Base-by-base conservation (phyloP, 1,140 invertebrate genomes). In the Hydropsyche tenuis region DNA sequence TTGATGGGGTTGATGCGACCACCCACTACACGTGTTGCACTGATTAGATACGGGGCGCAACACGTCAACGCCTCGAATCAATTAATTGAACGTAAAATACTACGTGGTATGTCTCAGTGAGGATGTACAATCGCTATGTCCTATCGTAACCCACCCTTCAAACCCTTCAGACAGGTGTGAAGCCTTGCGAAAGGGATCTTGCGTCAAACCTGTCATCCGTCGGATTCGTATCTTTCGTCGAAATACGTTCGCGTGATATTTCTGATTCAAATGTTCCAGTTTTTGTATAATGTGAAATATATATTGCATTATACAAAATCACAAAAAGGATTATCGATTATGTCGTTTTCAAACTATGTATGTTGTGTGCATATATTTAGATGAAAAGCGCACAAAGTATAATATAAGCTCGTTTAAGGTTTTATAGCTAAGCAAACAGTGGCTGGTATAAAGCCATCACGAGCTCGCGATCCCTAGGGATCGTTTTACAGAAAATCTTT, bases 401-500 rank as follows among this genome's bases (percentile, higher is more conserved):
- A n/a, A n/a, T n/a, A 60, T 74, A 14, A 65, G 14, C 27, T 68
- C 45, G 65, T 74, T 73, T 63, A 37, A 64, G 46, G 16, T 71
- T 74, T 74, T 56, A 74, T 66, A 66, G 73, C 73, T 53, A 22
- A 66, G 73, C 66, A 74, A 77, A 77, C 75, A 74, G 46, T 18
- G 46, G 64, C 73, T 27, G 66, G 56, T 70, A 73, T 76, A 76
- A 76, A 71, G 64, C 62, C 68, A 74, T 73, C 73, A 73, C 62
- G 64, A 42, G 56, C 27, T 43, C 60, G 42, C 51, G 60, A 30
- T 74, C 73, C 73, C 73, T 12, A 2, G 73, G 73, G 75, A 73
- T 74, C 75, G 70, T 74, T 77, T 77, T 77, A 77, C 69, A 42
- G 66, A 62, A 73, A 77, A 74, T 74, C 70, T 72, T 70, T 69